These are phyloP conservation scores for Gallinago jamesoni DNA, from an alignment of 2,113 vertebrate genomes.

Conservation along the genomic window DNA sequence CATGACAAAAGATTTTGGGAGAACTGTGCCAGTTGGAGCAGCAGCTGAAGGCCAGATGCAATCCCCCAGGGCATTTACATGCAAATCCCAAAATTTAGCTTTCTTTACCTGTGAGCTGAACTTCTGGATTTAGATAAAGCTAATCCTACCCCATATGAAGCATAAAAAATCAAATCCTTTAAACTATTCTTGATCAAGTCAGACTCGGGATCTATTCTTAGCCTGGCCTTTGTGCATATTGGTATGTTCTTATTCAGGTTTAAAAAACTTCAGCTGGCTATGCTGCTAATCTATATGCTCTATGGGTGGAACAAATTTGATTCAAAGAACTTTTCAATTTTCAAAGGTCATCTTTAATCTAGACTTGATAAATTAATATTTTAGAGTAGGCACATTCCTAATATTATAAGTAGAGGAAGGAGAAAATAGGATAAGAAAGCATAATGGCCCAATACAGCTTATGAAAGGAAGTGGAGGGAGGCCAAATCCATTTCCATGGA, in stretches of 20 bases:
- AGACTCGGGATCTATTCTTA: not conserved
- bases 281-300: not conserved
- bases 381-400: not conserved
- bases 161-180: not conserved
- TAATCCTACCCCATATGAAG: conserved; percentile 20
- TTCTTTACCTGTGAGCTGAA: not conserved
- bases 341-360: not conserved
- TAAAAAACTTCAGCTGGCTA: not conserved
- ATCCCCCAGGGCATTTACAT: not conserved
- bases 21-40: not conserved
- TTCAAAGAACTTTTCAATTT: not conserved
- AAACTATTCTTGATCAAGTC: not conserved
- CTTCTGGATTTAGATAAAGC: not conserved
- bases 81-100: not conserved
- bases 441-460: not conserved
- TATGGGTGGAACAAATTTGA: not conserved
- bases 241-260: not conserved
- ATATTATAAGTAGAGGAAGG: not conserved
- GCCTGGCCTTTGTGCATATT: not conserved
- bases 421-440: not conserved
- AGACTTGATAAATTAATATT: not conserved
- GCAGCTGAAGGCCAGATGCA: not conserved
- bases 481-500: not conserved
- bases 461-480: not conserved
- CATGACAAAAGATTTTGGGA: not conserved